These are phyloP conservation scores for Carposina sasakii DNA, from an alignment of 1,140 invertebrate genomes.

Conservation along the genomic window DNA sequence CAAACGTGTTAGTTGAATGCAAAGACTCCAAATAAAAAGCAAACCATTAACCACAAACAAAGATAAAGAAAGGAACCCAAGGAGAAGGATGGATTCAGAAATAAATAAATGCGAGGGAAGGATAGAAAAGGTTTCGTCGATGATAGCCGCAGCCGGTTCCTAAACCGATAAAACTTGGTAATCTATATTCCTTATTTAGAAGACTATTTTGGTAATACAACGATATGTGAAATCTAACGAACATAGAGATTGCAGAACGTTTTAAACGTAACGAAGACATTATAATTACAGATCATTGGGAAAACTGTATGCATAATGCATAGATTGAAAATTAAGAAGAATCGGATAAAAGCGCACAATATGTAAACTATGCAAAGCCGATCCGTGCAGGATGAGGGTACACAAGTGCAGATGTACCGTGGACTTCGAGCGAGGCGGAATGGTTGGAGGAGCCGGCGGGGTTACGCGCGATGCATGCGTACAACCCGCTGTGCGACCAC, in stretches of 20 bases:
- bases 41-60: slow-evolving; percentile 47
- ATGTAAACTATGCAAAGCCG: slow-evolving; percentile 61
- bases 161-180: too few species aligned
- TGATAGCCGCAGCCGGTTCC: slow-evolving; percentile 70
- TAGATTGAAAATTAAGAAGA: background rate
- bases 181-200: too few species aligned
- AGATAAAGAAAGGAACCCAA: slow-evolving; percentile 46
- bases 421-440: slow-evolving; percentile 75
- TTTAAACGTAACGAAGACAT: too few species aligned
- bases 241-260: too few species aligned
- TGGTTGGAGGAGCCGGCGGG: slow-evolving; percentile 90
- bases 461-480: slow-evolving; percentile 92
- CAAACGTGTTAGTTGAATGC: slow-evolving; percentile 33
- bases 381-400: slow-evolving; percentile 58
- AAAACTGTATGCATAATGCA: too few species aligned
- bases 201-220: too few species aligned
- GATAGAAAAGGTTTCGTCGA: slow-evolving; percentile 57
- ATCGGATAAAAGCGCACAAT: slow-evolving; percentile 24
- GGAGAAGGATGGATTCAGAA: slow-evolving; percentile 38
- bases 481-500: slow-evolving; percentile 89
- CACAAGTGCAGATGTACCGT: slow-evolving; percentile 69
- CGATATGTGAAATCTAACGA: too few species aligned
- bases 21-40: slow-evolving; percentile 41
- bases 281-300: too few species aligned
- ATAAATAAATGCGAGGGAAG: slow-evolving; percentile 45